Base-by-base conservation (phyloP, 1,140 invertebrate species). In the Temnothorax nylanderi region DNA sequence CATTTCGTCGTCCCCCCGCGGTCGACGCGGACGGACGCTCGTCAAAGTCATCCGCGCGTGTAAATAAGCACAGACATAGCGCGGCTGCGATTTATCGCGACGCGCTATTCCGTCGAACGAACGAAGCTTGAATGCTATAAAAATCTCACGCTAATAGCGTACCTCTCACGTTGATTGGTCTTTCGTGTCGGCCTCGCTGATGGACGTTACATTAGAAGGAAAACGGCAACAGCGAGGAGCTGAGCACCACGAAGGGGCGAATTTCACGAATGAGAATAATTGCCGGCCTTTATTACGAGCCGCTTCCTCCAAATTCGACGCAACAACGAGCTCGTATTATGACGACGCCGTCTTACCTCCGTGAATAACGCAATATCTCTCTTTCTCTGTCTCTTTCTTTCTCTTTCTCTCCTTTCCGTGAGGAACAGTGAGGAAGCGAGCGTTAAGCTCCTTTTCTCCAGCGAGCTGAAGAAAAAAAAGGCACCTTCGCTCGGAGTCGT, bases 401-500 rank as follows among this genome's bases (percentile, higher is more conserved):
- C 62, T 37, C 62, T 37, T n/a, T 37, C 34, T 18, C 67, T 16
- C 8, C 69, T 49, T 74, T 74, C 18, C 51, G 60, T n/a, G n/a
- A n/a, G n/a, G n/a, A n/a, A 67, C 58, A 18, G 47, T 77, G 60
- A 49, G 47, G 78, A 87, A 54, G 62, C 65, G 60, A 85, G 86
- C 74, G 80, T 87, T 87, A 90, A 86, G 86, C 77, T 78, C 58
- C 86, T 90, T 88, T 90, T 86, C 88, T 82, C 49, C 85, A 85
- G 60, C 26, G 4, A 58, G 34, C 5, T 37, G 49, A 54, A 49
- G 49, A 26, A 67, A 81, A 74, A 64, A 87, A 72, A 85, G 60
- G 65, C 56, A 47, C 78, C 60, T 76, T 56, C 69, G 41, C 54
- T 67, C 47, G 41, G 13, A 65, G 51, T 86, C 87, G 74, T 85